Conservation (phyloP, 2,888 invertebrate genomes). For the Steromphala cineraria region DNA sequence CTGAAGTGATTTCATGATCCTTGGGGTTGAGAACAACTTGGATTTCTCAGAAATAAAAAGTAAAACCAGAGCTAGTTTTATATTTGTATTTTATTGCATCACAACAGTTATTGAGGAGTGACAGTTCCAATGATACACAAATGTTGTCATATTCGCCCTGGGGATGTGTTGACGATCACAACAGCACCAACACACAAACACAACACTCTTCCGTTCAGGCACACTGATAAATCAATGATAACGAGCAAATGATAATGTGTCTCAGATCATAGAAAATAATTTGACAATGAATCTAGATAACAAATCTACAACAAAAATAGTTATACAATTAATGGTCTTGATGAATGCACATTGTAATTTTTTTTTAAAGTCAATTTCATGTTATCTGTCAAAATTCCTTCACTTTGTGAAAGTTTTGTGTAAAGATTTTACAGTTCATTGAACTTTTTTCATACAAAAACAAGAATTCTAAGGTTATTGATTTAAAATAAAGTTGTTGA, state of each 20-base stretch:
- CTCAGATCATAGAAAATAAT: constrained; percentile 16
- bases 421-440: no score
- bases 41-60: background rate
- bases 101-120: constrained; percentile 32
- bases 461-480: no score
- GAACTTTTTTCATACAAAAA: no score
- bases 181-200: constrained; percentile 3
- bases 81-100: constrained; percentile 28
- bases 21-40: no score
- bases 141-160: constrained; percentile 24
- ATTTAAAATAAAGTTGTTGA: no score
- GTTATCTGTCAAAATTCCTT: no score
- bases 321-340: background rate
- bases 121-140: constrained; percentile 28
- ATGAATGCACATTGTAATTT: background rate
- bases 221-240: constrained; percentile 1
- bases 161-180: constrained; percentile 4
- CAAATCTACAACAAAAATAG: constrained; percentile 4
- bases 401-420: no score
- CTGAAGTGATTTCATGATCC: no score
- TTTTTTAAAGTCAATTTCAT: no score
- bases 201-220: background rate
- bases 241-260: background rate
- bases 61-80: background rate
- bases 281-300: constrained; percentile 14